phyloP scores from a whole-genome alignment of 2,888 invertebrate genomes.

The Stenchaetothrips biformis region DNA sequence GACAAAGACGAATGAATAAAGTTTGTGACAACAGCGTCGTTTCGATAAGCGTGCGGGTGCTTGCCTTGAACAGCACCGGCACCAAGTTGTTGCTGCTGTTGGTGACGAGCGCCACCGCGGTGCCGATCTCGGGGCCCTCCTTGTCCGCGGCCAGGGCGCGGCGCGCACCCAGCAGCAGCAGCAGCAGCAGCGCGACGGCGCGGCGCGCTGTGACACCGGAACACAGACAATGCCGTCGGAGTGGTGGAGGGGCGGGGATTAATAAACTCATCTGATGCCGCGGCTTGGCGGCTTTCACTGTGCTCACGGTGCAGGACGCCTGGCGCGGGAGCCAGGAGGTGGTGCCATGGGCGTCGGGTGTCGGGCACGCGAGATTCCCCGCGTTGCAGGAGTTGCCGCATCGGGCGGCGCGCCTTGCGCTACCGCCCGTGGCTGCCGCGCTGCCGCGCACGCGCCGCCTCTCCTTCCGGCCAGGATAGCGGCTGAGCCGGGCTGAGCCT shows the following conservation, averaged over 20 bases:
- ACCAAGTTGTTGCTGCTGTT: conserved; percentile 15
- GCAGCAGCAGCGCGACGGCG: neutral
- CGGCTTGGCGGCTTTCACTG: too few relatives aligned
- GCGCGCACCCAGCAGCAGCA: neutral
- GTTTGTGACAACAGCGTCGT: neutral
- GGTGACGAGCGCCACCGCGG: neutral
- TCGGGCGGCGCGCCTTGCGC: too few relatives aligned
- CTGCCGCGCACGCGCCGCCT: too few relatives aligned
- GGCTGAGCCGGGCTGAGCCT: too few relatives aligned
- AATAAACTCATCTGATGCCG: too few relatives aligned
- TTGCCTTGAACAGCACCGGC: conserved; percentile 4
- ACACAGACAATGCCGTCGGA: neutral
- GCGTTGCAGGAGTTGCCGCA: too few relatives aligned
- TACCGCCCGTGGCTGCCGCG: too few relatives aligned
- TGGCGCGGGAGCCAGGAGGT: neutral
- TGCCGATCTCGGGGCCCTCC: conserved; percentile 1
- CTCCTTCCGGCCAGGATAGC: too few relatives aligned
- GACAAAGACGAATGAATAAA: neutral
- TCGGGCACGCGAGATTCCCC: too few relatives aligned
- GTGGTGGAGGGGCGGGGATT: neutral
- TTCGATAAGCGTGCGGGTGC: neutral
- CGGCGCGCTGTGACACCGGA: neutral
- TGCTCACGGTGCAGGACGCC: too few relatives aligned
- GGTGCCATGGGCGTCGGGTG: too few relatives aligned
- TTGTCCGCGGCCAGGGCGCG: neutral